Evolutionary conservation across 2,888 invertebrate genomes (phyloP), one percentile per base, ranked within the genome.

Genomic region (Erannis defoliaria): DNA sequence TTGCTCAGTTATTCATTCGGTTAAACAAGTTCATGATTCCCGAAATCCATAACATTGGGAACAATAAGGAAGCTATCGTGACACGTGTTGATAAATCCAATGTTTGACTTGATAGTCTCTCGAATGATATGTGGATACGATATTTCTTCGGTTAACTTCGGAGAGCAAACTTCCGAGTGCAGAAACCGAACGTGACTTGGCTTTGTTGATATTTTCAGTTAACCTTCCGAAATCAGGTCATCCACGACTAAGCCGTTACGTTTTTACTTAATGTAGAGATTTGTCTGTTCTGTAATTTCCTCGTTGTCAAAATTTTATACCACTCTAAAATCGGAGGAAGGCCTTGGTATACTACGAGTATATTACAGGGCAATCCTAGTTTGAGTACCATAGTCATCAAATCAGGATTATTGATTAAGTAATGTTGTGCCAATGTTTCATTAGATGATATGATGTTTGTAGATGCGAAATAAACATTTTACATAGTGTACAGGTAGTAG

Each of bases 201-300:
- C 12, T 33, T 10, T 55, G 31, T 55, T 46, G 55, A 48, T 55
- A 48, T 55, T 48, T 55, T 48, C 38, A 46, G 38, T 38, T 50
- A 50, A 38, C 35, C 8, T 35, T 14, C 5, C 23, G 49, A 37
- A 49, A 55, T 55, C 55, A 46, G 31, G 18, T n/a, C 37, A 29
- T 37, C 9, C 45, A 18, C 37, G 16, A 43, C 33, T 14, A 19
- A 19, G 33, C 46, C 46, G 14, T n/a, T n/a, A n/a, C n/a, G n/a
- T n/a, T n/a, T n/a, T n/a, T n/a, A n/a, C n/a, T n/a, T n/a, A n/a
- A n/a, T n/a, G n/a, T n/a, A n/a, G n/a, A n/a, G n/a, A n/a, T n/a
- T n/a, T n/a, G n/a, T n/a, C n/a, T n/a, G n/a, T n/a, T n/a, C n/a
- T n/a, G n/a, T n/a, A n/a, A n/a, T n/a, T n/a, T n/a, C n/a, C n/a